Conservation (phyloP, 1,140 invertebrate species). For the Diabrotica virgifera region DNA sequence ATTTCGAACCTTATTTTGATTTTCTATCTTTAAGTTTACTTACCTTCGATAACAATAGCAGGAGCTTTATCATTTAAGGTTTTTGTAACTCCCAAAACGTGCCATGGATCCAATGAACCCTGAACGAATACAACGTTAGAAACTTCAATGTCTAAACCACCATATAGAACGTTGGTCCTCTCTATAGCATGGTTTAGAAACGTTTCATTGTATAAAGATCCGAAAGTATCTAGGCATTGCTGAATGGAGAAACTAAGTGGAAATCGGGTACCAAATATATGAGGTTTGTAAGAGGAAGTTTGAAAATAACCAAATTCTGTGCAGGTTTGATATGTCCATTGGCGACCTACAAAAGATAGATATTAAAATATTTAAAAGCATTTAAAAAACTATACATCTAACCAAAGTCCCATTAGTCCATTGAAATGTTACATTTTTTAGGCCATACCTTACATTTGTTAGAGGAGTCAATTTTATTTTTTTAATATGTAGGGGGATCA, state of each 20-base stretch:
- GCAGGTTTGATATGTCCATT: constrained; percentile 95
- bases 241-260: constrained; percentile 75
- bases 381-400: too few species aligned
- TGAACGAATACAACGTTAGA: constrained; percentile 83
- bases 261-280: constrained; percentile 77
- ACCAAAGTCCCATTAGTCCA: too few species aligned
- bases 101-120: constrained; percentile 92
- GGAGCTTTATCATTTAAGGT: constrained; percentile 57
- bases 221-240: constrained; percentile 83
- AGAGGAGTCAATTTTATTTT: too few species aligned
- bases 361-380: too few species aligned
- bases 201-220: constrained; percentile 56
- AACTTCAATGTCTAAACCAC: constrained; percentile 67
- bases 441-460: too few species aligned
- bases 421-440: too few species aligned
- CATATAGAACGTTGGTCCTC: constrained; percentile 78
- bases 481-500: too few species aligned
- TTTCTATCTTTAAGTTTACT: background rate
- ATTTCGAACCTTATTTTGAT: too few species aligned
- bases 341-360: constrained; percentile 56
- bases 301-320: constrained; percentile 95
- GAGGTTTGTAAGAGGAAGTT: constrained; percentile 69
- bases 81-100: constrained; percentile 71
- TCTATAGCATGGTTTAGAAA: constrained; percentile 61
- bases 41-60: constrained; percentile 72